These are phyloP conservation scores for Tricholauxania praeusta DNA, from an alignment of 2,888 invertebrate genomes.

Conservation along the genomic window DNA sequence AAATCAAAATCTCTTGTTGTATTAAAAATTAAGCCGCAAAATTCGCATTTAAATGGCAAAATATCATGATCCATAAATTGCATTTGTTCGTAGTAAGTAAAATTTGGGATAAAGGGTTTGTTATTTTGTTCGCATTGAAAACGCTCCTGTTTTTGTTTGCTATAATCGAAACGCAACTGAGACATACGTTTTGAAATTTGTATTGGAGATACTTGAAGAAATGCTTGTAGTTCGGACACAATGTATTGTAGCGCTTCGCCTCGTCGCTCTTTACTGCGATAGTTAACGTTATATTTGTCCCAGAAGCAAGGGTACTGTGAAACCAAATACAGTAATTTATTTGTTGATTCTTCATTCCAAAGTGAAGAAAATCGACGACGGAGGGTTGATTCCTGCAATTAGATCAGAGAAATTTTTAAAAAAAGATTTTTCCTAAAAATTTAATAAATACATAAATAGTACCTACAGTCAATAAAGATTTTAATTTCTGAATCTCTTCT, in stretches of 20 bases:
- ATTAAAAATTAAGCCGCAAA: constrained; percentile 58
- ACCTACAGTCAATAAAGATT: neutral
- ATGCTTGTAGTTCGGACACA: constrained; percentile 57
- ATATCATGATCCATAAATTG: constrained; percentile 61
- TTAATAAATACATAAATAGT: neutral
- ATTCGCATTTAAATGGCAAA: constrained; percentile 62
- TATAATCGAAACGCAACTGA: constrained; percentile 61
- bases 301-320: constrained; percentile 61
- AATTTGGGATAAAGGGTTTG: constrained; percentile 56
- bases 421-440: neutral
- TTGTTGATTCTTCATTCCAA: constrained; percentile 62
- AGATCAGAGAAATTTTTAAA: neutral
- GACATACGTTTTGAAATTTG: constrained; percentile 63
- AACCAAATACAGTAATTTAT: constrained; percentile 56
- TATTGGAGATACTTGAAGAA: constrained; percentile 61
- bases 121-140: constrained; percentile 57
- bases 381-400: constrained; percentile 56
- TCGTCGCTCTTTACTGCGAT: constrained; percentile 62
- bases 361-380: constrained; percentile 62
- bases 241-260: constrained; percentile 61
- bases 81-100: constrained; percentile 62
- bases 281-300: constrained; percentile 61
- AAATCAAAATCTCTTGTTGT: constrained; percentile 59
- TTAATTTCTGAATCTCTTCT: too few species aligned
- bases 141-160: constrained; percentile 61